These are phyloP conservation scores for Tolmerus cingulatus DNA, from an alignment of 2,888 invertebrate species.

Conservation along the genomic window DNA sequence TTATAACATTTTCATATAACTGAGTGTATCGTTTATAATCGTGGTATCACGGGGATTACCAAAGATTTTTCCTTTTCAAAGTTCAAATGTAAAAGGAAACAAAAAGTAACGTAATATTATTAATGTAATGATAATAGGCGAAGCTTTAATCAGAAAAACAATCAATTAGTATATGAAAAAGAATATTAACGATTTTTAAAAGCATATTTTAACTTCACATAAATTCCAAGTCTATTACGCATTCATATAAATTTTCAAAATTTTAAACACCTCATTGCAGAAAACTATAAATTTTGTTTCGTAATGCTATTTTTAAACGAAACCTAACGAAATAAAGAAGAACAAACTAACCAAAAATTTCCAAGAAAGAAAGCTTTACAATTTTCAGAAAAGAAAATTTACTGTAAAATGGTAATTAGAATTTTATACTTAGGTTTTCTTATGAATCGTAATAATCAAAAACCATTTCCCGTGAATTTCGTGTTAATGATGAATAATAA, in stretches of 20 bases:
- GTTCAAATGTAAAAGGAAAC: not conserved
- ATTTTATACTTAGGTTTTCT: slow-evolving; percentile 27
- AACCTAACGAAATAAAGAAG: not conserved
- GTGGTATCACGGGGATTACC: no score
- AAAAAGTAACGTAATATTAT: not conserved
- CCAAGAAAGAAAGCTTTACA: slow-evolving; percentile 23
- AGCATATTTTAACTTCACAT: not conserved
- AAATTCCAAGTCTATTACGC: not conserved
- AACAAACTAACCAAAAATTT: slow-evolving; percentile 10
- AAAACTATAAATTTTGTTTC: not conserved
- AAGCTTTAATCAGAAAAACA: not conserved
- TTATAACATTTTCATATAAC: no score
- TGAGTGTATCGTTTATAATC: no score
- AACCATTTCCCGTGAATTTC: slow-evolving; percentile 9
- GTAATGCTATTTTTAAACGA: slow-evolving; percentile 7
- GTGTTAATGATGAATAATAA: not conserved
- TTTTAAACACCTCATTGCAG: not conserved
- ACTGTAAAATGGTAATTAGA: slow-evolving; percentile 13
- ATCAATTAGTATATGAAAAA: not conserved
- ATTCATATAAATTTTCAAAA: not conserved
- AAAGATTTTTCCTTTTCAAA: no score
- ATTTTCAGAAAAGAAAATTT: slow-evolving; percentile 1
- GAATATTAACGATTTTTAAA: not conserved
- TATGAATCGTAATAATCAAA: not conserved
- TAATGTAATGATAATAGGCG: not conserved